Evolutionary conservation across 1,140 invertebrate genomes (phyloP).

Genomic region (Procambarus virginalis): DNA sequence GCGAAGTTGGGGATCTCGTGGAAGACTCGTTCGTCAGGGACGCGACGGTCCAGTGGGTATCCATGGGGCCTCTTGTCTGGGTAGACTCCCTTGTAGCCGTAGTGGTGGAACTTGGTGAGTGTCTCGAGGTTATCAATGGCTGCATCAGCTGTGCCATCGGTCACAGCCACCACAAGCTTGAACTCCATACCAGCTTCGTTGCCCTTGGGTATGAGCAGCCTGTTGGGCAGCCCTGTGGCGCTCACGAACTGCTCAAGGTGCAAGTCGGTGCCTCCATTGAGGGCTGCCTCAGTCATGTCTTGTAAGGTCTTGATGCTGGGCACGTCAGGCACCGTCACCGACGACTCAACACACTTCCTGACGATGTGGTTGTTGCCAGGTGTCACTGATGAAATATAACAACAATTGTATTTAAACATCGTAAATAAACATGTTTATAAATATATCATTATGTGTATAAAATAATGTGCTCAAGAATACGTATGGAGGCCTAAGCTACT

Average conservation of each 20-base stretch:
- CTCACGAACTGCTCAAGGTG: conserved; percentile 23
- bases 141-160: conserved; percentile 24
- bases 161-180: conserved; percentile 27
- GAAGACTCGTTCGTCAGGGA: conserved; percentile 30
- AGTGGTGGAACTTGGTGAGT: conserved; percentile 9
- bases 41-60: conserved; percentile 37
- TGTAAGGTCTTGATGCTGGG: conserved; percentile 41
- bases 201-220: conserved; percentile 50
- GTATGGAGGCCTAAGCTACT: neutral
- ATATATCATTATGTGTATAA: neutral
- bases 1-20: conserved; percentile 12
- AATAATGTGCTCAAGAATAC: no score
- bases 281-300: conserved; percentile 11
- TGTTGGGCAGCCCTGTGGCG: conserved; percentile 37
- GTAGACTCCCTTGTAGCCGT: conserved; percentile 10
- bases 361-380: conserved; percentile 22
- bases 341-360: conserved; percentile 6
- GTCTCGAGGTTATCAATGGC: neutral
- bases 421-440: neutral
- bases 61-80: conserved; percentile 28
- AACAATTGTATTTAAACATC: neutral
- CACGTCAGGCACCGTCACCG: conserved; percentile 47
- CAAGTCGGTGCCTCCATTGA: neutral
- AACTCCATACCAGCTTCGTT: conserved; percentile 18
- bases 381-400: neutral